Evolutionary conservation across 2,888 invertebrate species (phyloP).

Genomic region (Noctua comes): DNA sequence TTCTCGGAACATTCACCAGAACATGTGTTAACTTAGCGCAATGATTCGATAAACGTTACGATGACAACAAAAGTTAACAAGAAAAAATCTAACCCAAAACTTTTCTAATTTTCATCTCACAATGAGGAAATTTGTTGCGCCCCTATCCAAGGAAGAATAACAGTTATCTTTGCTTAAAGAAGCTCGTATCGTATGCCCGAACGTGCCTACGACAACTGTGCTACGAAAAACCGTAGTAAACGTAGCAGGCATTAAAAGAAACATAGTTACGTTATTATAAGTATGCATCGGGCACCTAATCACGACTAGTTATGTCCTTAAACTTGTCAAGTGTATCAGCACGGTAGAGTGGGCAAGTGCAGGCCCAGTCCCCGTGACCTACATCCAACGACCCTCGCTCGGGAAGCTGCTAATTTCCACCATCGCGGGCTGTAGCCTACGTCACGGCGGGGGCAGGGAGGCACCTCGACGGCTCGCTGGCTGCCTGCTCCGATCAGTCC

Average conservation of each 20-base stretch:
- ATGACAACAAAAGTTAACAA: constrained; percentile 34
- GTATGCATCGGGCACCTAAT: constrained; percentile 76
- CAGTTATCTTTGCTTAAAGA: constrained; percentile 9
- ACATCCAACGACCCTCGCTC: constrained; percentile 89
- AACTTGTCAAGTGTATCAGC: constrained; percentile 88
- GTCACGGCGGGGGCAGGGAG: constrained; percentile 83
- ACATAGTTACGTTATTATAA: constrained; percentile 32
- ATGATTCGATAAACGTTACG: constrained; percentile 38
- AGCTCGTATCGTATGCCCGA: constrained; percentile 12
- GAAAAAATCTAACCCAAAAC: constrained; percentile 56
- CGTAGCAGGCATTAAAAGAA: constrained; percentile 42
- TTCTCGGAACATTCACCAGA: neutral
- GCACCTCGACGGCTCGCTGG: constrained; percentile 80
- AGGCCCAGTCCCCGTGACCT: constrained; percentile 90
- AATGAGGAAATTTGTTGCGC: constrained; percentile 35
- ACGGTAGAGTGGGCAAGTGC: constrained; percentile 88
- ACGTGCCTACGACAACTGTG: constrained; percentile 46
- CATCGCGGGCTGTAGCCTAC: constrained; percentile 84
- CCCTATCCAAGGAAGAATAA: constrained; percentile 3
- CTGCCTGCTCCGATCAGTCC: constrained; percentile 80
- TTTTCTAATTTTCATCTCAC: constrained; percentile 62
- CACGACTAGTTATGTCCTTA: constrained; percentile 86
- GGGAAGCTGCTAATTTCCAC: constrained; percentile 90
- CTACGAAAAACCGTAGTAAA: constrained; percentile 64
- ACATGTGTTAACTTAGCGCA: constrained; percentile 11